Percentiles rank a stretch among this genome's conserved stretches.
These are phyloP conservation scores for Rallus limicola DNA, from an alignment of 2,113 vertebrate genomes.

Conservation along the genomic window DNA sequence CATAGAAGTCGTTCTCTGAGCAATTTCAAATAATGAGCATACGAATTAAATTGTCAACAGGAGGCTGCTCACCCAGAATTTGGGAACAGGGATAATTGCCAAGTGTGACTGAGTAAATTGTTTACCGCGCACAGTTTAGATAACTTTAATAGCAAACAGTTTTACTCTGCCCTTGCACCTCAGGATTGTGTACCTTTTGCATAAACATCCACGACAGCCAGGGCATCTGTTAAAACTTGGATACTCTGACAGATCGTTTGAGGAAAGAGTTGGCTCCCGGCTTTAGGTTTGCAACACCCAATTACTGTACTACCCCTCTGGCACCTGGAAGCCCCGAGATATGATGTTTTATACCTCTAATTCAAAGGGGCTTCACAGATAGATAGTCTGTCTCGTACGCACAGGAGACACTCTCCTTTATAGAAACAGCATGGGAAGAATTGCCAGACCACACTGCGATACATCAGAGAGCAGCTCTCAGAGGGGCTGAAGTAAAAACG, in stretches of 20 bases:
- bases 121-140: background rate
- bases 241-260: background rate
- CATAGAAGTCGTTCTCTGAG: background rate
- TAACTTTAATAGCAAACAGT: background rate
- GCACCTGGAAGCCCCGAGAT: background rate
- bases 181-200: background rate
- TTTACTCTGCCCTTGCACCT: background rate
- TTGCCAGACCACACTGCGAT: background rate
- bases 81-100: background rate
- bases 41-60: conserved; percentile 18
- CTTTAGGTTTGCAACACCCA: background rate
- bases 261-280: background rate
- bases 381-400: background rate
- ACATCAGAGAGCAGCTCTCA: background rate
- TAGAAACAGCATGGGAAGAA: background rate
- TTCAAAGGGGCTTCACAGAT: background rate
- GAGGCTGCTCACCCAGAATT: background rate
- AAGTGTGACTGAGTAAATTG: background rate
- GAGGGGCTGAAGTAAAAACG: background rate
- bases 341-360: background rate
- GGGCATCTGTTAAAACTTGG: background rate
- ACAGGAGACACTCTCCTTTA: background rate
- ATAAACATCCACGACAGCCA: background rate
- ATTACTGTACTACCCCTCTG: background rate
- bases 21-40: conserved; percentile 9